Conservation (phyloP, 2,113 vertebrate genomes). For the Microcebus griseorufus region DNA sequence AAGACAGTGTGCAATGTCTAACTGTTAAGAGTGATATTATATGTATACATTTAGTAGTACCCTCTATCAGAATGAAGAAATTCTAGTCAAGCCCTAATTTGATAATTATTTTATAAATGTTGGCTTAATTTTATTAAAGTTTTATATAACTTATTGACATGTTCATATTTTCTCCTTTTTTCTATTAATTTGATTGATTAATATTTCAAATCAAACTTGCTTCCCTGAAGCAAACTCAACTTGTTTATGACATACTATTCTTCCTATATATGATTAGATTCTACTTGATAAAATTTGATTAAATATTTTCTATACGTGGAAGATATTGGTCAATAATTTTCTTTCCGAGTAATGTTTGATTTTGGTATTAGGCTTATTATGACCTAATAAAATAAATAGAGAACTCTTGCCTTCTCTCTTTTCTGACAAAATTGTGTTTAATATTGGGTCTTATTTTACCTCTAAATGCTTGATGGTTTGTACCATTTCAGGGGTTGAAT, state of each 20-base stretch:
- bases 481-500: not conserved
- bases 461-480: not conserved
- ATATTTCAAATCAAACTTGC: not conserved
- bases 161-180: not conserved
- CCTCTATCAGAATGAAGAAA: not conserved
- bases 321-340: not conserved
- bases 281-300: not conserved
- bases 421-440: conserved; percentile 13
- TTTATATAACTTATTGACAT: not conserved
- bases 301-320: not conserved
- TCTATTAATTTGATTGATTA: not conserved
- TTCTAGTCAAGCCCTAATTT: not conserved
- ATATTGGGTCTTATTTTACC: not conserved
- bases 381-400: not conserved
- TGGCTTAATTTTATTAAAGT: not conserved
- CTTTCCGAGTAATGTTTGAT: not conserved
- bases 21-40: not conserved
- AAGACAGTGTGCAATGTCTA: not conserved
- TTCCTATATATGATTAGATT: not conserved
- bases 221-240: not conserved
- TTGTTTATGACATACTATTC: not conserved
- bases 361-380: not conserved
- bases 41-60: not conserved
- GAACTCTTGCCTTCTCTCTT: not conserved
- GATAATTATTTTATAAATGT: not conserved